A percentile compares a stretch with the other conserved stretches of the same genome.
These are phyloP conservation scores for Anarhynchus alexandrinus DNA, from an alignment of 2,113 vertebrate species.

Conservation along the genomic window DNA sequence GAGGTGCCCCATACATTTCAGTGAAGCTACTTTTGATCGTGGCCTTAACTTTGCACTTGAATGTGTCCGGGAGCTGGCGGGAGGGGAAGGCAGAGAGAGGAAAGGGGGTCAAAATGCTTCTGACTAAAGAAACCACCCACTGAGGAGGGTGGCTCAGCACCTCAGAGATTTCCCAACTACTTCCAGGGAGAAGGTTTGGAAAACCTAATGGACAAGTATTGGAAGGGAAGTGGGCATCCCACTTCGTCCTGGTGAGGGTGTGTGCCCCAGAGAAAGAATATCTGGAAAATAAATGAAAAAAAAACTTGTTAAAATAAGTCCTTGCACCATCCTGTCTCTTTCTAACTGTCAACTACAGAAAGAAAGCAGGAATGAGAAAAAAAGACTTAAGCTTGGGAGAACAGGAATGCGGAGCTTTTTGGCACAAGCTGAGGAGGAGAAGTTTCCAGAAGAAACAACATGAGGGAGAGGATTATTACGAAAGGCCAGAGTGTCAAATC, in stretches of 20 bases:
- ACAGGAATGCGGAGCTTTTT: neutral
- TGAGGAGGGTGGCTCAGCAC: neutral
- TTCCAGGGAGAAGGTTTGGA: neutral
- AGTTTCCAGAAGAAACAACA: constrained; percentile 48
- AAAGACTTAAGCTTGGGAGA: neutral
- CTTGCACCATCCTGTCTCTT: neutral
- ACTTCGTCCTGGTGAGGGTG: neutral
- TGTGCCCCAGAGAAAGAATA: neutral
- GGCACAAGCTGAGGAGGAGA: neutral
- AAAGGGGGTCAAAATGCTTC: neutral
- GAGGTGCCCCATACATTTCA: rapidly evolving
- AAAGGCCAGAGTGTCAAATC: constrained; percentile 49
- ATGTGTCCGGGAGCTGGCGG: neutral
- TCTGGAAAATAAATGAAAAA: neutral
- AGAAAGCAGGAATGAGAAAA: neutral
- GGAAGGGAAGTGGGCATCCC: neutral
- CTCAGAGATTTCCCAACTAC: neutral
- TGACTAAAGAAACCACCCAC: rapidly evolving
- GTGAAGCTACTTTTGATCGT: neutral
- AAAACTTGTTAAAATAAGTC: neutral
- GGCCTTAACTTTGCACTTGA: neutral
- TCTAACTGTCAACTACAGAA: neutral
- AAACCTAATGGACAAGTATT: neutral
- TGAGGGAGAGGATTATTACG: constrained; percentile 23
- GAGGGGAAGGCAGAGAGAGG: neutral